phyloP scores from a whole-genome alignment of 1,140 invertebrate species.

The Arctopsyche grandis region DNA sequence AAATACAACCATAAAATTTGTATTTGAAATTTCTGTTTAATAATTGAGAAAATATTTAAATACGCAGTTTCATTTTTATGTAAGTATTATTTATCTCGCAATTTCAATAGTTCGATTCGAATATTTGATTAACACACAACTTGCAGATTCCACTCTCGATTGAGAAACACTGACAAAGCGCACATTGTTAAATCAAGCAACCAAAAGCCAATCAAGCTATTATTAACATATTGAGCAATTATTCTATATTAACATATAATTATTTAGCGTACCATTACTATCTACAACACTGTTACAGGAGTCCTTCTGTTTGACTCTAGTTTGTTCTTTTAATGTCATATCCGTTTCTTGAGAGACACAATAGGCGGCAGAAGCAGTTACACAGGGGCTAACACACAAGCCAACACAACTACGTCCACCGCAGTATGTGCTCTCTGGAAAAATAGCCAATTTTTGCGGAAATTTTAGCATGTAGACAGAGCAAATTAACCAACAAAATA shows the following conservation, averaged over 20 bases:
- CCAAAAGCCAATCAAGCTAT: background rate
- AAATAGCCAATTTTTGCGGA: conserved; percentile 46
- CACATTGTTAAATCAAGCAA: conserved; percentile 13
- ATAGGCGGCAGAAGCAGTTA: conserved; percentile 60
- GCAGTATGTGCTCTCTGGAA: conserved; percentile 53
- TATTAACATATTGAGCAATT: background rate
- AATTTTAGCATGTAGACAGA: background rate
- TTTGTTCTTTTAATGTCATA: conserved; percentile 46
- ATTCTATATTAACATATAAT: conserved; percentile 18
- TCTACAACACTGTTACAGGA: conserved; percentile 28
- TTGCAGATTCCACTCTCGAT: no score
- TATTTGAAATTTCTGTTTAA: no score
- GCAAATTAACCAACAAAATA: background rate
- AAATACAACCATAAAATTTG: no score
- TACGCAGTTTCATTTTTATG: no score
- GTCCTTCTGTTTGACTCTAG: conserved; percentile 53
- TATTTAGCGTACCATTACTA: conserved; percentile 45
- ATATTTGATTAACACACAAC: no score
- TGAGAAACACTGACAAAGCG: background rate
- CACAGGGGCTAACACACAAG: conserved; percentile 65
- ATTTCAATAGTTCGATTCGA: no score
- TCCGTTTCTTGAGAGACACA: conserved; percentile 61
- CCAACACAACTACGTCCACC: conserved; percentile 59
- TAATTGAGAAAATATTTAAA: no score
- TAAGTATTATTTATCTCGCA: no score